Base-by-base conservation (phyloP, 1,140 invertebrate species). In the Lethrus apterus region DNA sequence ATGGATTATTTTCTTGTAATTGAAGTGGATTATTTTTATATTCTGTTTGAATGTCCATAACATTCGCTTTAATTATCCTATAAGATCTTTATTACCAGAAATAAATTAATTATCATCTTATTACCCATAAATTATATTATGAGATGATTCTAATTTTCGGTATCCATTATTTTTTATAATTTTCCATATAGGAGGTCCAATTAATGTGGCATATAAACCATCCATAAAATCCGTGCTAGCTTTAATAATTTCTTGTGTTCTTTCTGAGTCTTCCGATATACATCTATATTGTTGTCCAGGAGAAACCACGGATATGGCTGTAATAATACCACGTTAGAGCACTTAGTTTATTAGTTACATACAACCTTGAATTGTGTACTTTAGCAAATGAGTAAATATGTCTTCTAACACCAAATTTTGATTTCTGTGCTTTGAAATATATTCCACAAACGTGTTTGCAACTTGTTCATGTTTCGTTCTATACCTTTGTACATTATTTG, bases 181-280 rank as follows among this genome's bases (percentile, higher is more conserved):
- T 55, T 62, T 64, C 67, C 67, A 69, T 11, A 67, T 19, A 26
- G 65, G 64, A 1, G 58, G 60, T 15, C 63, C 67, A 4, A 62
- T 60, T 4, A 68, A 44, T 19, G 63, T 68, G 13, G 44, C 30
- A 35, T 67, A 66, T 11, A 69, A 40, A 11, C 66, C 66, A 13
- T 69, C 65, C 66, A 69, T 66, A 33, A 69, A 67, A 48, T 65
- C 55, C 11, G 56, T 58, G 44, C 59, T 67, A 9, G 65, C 64
- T 40, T 53, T 44, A 7, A 60, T 50, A 14, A 67, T 60, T 33
- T 52, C 29, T 43, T 55, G 26, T 7, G 51, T 49, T 13, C 56
- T 44, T 42, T 11, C 10, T 17, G 48, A 34, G 38, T 55, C 21
- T 26, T 48, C 40, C 15, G 46, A 34, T 26, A 64, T 30, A 48